Conservation (phyloP, 2,113 vertebrate genomes). For the Datnioides undecimradiatus region DNA sequence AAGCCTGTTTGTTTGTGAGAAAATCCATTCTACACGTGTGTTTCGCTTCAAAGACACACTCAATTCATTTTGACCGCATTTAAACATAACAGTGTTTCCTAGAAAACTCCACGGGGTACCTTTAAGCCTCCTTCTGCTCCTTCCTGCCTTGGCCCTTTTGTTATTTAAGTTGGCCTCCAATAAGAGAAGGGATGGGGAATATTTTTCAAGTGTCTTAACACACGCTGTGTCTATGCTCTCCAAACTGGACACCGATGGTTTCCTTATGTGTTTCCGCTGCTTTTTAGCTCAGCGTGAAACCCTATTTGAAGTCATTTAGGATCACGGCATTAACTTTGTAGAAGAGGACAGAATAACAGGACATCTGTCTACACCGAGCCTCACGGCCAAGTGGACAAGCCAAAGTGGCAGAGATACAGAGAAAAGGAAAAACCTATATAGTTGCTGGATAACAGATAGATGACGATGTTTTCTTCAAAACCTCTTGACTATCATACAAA, state of each 20-base stretch:
- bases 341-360: neutral
- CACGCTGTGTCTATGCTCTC: neutral
- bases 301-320: conserved; percentile 6
- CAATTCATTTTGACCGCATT: conserved; percentile 5
- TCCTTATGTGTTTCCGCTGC: conserved; percentile 1
- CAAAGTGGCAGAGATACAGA: neutral
- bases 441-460: neutral
- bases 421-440: neutral
- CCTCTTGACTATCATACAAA: neutral
- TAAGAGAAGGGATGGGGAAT: neutral
- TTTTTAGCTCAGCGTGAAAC: neutral
- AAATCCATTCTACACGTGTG: neutral
- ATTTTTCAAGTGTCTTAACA: neutral
- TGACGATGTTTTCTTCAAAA: neutral
- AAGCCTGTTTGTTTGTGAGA: neutral
- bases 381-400: neutral
- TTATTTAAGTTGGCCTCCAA: conserved; percentile 10
- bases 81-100: neutral
- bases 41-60: neutral
- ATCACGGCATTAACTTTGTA: conserved; percentile 4
- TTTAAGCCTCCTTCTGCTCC: neutral
- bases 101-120: neutral
- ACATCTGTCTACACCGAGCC: neutral
- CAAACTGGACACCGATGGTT: neutral
- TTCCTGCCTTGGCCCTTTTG: neutral